phyloP scores from a whole-genome alignment of 2,797 vertebrate genomes.

The Sphenopsis melanotis region DNA sequence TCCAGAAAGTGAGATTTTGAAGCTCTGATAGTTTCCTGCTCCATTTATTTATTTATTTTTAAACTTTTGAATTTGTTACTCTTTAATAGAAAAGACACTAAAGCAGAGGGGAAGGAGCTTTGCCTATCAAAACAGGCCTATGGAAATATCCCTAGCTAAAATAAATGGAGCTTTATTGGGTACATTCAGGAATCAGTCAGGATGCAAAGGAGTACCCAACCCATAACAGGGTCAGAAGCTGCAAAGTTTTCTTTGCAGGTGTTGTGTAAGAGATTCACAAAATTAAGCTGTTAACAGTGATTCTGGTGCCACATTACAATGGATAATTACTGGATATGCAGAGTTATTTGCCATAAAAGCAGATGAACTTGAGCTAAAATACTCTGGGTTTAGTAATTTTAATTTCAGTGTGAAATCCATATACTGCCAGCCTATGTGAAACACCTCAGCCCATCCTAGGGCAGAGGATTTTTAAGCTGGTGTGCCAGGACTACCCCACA shows the following conservation, averaged over 20 bases:
- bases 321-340: neutral
- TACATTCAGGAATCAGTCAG: slow-evolving; percentile 23
- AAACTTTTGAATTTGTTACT: slow-evolving; percentile 19
- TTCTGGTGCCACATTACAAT: neutral
- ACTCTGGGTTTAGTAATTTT: neutral
- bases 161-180: slow-evolving; percentile 4
- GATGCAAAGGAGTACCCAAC: slow-evolving; percentile 20
- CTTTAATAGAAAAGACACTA: slow-evolving; percentile 15
- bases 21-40: neutral
- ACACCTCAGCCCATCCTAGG: neutral
- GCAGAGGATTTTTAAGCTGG: neutral
- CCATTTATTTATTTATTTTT: slow-evolving; percentile 14
- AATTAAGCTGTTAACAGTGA: neutral
- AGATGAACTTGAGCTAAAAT: neutral
- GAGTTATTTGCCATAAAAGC: neutral
- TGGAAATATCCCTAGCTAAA: slow-evolving; percentile 22
- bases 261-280: neutral
- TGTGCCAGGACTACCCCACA: neutral
- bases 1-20: neutral
- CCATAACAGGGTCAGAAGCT: neutral
- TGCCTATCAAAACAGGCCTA: neutral
- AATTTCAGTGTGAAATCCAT: neutral
- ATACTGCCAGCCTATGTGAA: neutral
- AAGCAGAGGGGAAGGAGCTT: neutral
- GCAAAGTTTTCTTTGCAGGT: neutral